A percentile compares a stretch with the other conserved stretches of the same genome.
Conservation (phyloP, 2,888 invertebrate genomes). For the Hemithea aestivaria region DNA sequence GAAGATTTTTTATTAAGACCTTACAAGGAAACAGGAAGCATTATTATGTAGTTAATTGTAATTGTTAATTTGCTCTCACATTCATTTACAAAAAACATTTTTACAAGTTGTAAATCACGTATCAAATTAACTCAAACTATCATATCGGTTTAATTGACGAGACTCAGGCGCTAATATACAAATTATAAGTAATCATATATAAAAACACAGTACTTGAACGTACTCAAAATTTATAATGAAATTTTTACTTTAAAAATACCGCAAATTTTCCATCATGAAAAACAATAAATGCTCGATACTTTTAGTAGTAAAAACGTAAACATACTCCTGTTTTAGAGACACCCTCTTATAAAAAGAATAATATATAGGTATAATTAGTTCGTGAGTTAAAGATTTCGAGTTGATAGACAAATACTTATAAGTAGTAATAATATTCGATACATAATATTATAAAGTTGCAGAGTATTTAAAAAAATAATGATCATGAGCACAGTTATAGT, state of each 20-base stretch:
- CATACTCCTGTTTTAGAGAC: too few species aligned
- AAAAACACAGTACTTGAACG: conserved; percentile 38
- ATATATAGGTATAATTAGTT: too few species aligned
- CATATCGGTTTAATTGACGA: conserved; percentile 50
- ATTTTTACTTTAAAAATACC: conserved; percentile 18
- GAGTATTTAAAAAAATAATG: too few species aligned
- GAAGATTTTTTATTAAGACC: too few species aligned
- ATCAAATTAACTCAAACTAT: conserved; percentile 31
- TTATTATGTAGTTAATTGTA: not conserved
- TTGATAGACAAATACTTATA: too few species aligned
- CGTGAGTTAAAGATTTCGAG: too few species aligned
- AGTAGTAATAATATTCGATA: too few species aligned
- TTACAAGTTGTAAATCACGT: conserved; percentile 18
- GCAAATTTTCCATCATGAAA: conserved; percentile 1
- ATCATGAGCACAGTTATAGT: too few species aligned
- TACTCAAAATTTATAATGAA: conserved; percentile 32
- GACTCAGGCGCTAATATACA: conserved; percentile 31
- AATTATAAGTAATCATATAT: conserved; percentile 24
- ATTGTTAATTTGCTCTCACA: not conserved
- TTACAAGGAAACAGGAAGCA: too few species aligned
- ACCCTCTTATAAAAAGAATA: too few species aligned
- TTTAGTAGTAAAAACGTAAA: conserved; percentile 16
- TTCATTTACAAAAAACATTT: not conserved
- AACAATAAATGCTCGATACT: conserved; percentile 2
- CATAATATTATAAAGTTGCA: too few species aligned